Conservation (phyloP, 2,888 invertebrate genomes). For the Orthosia cruda region DNA sequence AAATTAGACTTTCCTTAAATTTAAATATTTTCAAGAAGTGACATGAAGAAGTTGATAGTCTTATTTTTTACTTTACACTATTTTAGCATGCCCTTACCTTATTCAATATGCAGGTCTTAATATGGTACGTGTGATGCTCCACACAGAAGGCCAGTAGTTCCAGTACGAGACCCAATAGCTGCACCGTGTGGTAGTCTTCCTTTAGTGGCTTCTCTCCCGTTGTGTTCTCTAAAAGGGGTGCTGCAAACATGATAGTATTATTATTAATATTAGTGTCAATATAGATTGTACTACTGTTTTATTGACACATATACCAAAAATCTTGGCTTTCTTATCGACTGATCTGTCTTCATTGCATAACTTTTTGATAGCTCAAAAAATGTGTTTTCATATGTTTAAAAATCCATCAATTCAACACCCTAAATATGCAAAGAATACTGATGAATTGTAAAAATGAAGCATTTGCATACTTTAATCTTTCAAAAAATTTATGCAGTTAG, state of each 20-base stretch:
- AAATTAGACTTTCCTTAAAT: no score
- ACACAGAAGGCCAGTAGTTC: constrained; percentile 99
- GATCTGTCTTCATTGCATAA: no score
- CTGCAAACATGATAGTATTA: constrained; percentile 87
- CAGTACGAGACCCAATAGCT: constrained; percentile 98
- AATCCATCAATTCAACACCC: no score
- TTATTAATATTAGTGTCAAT: constrained; percentile 16
- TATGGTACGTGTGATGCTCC: constrained; percentile 99
- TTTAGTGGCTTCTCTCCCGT: constrained; percentile 97
- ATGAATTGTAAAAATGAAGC: no score
- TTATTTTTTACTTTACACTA: background rate
- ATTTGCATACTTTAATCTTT: no score
- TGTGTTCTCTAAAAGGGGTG: constrained; percentile 98
- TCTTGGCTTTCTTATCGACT: background rate
- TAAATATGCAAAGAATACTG: no score
- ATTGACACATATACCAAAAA: background rate
- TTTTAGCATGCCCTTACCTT: constrained; percentile 90
- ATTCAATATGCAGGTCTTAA: constrained; percentile 99
- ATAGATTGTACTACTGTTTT: background rate
- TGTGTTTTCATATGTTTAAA: no score
- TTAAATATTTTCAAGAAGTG: no score
- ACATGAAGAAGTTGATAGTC: background rate
- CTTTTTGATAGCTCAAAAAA: no score
- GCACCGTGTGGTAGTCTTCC: constrained; percentile 99
- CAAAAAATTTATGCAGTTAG: no score